phyloP scores from a whole-genome alignment of 92 coral and sea anemone species.

The Palythoa grandiflora region DNA sequence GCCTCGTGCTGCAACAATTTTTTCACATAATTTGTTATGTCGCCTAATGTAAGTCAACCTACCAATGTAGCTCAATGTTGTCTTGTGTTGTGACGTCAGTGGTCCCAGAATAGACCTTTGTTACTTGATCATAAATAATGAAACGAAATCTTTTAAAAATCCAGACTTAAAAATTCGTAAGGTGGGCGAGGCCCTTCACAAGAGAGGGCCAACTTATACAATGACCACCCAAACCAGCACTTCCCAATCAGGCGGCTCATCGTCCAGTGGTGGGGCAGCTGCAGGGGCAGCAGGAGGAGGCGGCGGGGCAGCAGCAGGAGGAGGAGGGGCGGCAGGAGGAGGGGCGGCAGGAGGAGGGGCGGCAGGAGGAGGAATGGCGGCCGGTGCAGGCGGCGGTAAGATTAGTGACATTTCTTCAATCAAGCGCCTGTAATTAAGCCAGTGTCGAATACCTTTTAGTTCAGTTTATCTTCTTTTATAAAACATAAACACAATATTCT shows the following conservation, averaged over 20 bases:
- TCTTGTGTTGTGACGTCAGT: neutral
- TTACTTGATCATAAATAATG: neutral
- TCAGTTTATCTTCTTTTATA: no score
- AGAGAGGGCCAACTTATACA: constrained; percentile 18
- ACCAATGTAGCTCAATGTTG: no score
- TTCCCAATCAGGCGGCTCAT: constrained; percentile 5
- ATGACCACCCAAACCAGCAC: constrained; percentile 30
- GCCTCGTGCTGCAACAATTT: no score
- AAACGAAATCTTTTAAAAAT: constrained; percentile 31
- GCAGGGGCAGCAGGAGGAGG: neutral
- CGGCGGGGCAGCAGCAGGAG: neutral
- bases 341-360: neutral
- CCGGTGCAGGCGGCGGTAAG: constrained; percentile 33
- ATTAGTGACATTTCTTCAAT: constrained; percentile 14
- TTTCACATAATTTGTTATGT: no score
- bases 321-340: constrained; percentile 32
- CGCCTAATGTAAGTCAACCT: no score
- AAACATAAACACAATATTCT: no score
- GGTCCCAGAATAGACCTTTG: neutral
- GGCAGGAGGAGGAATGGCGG: neutral
- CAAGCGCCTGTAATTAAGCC: neutral
- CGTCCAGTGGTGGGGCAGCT: constrained; percentile 31
- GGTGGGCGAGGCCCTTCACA: constrained; percentile 29
- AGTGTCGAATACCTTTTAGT: neutral
- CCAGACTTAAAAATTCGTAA: constrained; percentile 33